These are phyloP conservation scores for Pangasianodon hypophthalmus DNA, from an alignment of 2,113 vertebrate genomes.

Conservation along the genomic window DNA sequence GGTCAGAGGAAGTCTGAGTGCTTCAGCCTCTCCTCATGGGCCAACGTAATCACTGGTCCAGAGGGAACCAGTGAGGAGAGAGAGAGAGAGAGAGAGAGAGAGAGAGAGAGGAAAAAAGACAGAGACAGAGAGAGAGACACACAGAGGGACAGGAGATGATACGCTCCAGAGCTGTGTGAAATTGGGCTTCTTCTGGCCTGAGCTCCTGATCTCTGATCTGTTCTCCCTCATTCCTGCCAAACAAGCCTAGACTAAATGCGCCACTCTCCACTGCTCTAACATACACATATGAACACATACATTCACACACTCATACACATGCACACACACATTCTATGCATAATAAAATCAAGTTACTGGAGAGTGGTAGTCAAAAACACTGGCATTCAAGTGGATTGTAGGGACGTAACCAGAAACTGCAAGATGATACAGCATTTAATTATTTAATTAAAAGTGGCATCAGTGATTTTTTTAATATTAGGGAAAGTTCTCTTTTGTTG, in stretches of 20 bases:
- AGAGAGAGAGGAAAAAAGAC: background rate
- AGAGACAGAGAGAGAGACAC: background rate
- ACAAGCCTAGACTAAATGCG: constrained; percentile 35
- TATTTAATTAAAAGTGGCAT: background rate
- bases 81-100: background rate
- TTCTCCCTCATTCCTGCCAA: constrained; percentile 52
- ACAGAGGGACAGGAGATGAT: constrained; percentile 51
- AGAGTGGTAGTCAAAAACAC: background rate
- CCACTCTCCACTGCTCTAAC: background rate
- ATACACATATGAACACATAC: background rate
- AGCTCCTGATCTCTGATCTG: constrained; percentile 63
- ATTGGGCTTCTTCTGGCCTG: constrained; percentile 68
- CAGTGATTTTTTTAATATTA: background rate
- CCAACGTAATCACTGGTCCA: constrained; percentile 36
- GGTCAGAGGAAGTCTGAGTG: constrained; percentile 30
- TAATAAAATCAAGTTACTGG: background rate
- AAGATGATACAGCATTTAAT: background rate
- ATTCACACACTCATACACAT: constrained; percentile 21
- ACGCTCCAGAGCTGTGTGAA: constrained; percentile 75
- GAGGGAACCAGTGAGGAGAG: constrained; percentile 4
- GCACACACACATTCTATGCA: background rate
- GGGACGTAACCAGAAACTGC: background rate
- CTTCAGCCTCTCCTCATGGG: constrained; percentile 15
- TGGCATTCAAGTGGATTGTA: background rate
- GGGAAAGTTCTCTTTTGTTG: background rate